Evolutionary conservation across 2,888 invertebrate species (phyloP), one percentile per base, ranked within the genome.

Genomic region (Nephrotoma guestfalica): DNA sequence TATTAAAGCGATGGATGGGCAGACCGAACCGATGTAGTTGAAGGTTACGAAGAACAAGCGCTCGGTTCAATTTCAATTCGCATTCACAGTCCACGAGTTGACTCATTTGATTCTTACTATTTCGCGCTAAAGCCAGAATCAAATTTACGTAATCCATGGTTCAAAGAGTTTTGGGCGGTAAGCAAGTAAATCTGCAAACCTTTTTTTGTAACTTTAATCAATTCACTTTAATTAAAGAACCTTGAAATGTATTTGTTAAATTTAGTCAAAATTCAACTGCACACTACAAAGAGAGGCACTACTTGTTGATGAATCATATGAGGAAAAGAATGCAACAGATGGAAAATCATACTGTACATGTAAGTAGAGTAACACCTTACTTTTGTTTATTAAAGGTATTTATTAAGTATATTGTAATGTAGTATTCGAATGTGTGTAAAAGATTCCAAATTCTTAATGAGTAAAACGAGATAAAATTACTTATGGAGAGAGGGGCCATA

Each of bases 161-260:
- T 95, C 90, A 91, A 93, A 89, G 96, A 96, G 90, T 96, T 96
- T 91, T 96, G 96, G 96, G 94, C 96, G 90, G 91, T 86, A 86
- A 86, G 45, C 30, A 41, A 71, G 71, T 71, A 71, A 7, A 71
- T 30, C 71, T 71, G 18, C 11, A 15, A 51, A 51, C 15, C 15
- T 15, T 51, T 15, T 51, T 4, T 4, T 6, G 6, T 6, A 51
- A 5, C 0, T 51, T 15, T 6, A 51, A 51, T 51, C 51, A 7
- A n/a, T 51, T 15, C 15, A 15, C 6, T 15, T 51, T 51, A 15
- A 51, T 51, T 15, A 15, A 1, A 15, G 13, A 47, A 47, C 9
- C 4, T 18, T 71, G 30, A 30, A 30, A 71, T 71, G 7, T 30
- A 30, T 57, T 5, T 57, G 15, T 57, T 57, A 57, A 57, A 57